Base-by-base conservation (phyloP, 2,888 invertebrate genomes). In the Aleiodes alternator region DNA sequence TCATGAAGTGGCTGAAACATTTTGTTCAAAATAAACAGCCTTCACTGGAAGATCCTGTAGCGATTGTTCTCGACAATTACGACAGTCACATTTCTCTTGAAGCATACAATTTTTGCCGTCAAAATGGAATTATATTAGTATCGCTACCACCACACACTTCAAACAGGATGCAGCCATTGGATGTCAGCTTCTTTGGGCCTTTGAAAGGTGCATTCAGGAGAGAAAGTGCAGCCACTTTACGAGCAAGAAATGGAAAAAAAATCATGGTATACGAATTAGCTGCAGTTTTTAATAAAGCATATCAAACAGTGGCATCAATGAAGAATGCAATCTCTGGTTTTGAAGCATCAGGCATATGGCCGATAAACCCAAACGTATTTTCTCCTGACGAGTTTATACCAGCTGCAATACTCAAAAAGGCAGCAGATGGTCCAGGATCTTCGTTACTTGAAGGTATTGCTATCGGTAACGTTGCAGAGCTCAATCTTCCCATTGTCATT, bases 61-160 rank as follows among this genome's bases (percentile, higher is more conserved):
- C 89, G 43, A 81, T 88, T 75, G 75, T 86, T 14, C 75, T 84
- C 16, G 83, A 85, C 72, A 84, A 84, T 72, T 85, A 86, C 76
- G 71, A 74, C 48, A 82, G 84, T 78, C 87, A 85, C 69, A 75
- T 80, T 29, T 78, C 82, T n/a, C 66, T 82, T 0, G 76, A 80
- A 7, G 76, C 76, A 16, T 75, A 76, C 14, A 77, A 80, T 11
- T 80, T 76, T 61, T 81, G 82, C 70, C 59, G 76, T 50, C 72
- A 78, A 12, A 80, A 81, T 56, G 73, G 80, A 23, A 84, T 85
- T 9, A 59, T 78, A 14, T 51, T 85, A 69, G 53, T 84, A 4
- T 82, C 82, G 1, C 48, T 85, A 34, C 85, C 84, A 7, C 84
- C 85, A 12, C 84, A 84, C 74, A 80, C 81, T 1, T 81, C 82